These are phyloP conservation scores for Melieria omissa DNA, from an alignment of 2,888 invertebrate genomes.

Conservation along the genomic window DNA sequence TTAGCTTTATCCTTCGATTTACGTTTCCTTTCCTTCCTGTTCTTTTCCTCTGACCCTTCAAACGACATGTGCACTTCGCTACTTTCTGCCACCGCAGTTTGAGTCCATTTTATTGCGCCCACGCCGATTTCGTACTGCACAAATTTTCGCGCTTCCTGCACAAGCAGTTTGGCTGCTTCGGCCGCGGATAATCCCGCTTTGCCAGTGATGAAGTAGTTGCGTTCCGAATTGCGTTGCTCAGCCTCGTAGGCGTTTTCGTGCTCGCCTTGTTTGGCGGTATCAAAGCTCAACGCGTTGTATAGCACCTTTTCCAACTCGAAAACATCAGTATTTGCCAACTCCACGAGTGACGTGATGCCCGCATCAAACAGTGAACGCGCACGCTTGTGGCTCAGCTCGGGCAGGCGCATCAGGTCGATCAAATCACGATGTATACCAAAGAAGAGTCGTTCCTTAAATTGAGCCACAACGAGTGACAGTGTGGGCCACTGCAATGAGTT, in stretches of 20 bases:
- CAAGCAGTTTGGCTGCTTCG: conserved; percentile 83
- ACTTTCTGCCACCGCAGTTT: background rate
- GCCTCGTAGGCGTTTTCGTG: conserved; percentile 76
- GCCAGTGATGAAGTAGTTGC: conserved; percentile 83
- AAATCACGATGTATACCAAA: conserved; percentile 95
- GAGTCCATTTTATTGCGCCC: conserved; percentile 75
- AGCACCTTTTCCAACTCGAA: conserved; percentile 80
- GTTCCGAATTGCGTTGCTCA: conserved; percentile 75
- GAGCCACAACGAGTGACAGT: conserved; percentile 86
- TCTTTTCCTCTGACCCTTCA: conserved; percentile 39
- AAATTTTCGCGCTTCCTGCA: conserved; percentile 80
- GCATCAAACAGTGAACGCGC: conserved; percentile 86
- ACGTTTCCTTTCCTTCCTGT: conserved; percentile 5
- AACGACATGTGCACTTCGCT: conserved; percentile 44
- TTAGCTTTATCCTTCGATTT: conserved; percentile 3
- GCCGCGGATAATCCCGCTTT: conserved; percentile 81
- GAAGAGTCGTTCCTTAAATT: conserved; percentile 93
- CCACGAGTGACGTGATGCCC: conserved; percentile 81
- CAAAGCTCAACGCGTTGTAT: conserved; percentile 83
- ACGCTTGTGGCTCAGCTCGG: conserved; percentile 83
- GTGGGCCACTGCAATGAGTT: conserved; percentile 91
- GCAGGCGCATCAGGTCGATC: conserved; percentile 87
- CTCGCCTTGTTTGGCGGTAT: conserved; percentile 80
- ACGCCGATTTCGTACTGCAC: conserved; percentile 80
- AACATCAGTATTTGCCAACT: conserved; percentile 80